These are phyloP conservation scores for Zoanthus solanderi DNA, from an alignment of 92 coral and sea anemone genomes.

Conservation along the genomic window DNA sequence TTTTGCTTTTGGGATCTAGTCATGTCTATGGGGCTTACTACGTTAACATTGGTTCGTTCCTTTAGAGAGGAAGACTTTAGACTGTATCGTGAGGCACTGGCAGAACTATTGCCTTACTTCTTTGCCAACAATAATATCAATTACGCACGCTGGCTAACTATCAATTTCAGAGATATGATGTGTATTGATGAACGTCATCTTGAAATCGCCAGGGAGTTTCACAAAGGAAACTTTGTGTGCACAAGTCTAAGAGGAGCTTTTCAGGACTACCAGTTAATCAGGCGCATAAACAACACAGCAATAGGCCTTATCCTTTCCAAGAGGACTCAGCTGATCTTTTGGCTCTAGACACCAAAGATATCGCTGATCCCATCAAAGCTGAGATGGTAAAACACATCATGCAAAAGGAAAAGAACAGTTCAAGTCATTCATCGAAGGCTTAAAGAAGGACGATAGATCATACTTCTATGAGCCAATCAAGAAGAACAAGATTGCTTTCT, in stretches of 20 bases:
- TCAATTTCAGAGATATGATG: constrained; percentile 58
- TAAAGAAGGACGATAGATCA: constrained; percentile 15
- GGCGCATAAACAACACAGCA: constrained; percentile 52
- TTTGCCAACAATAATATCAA: constrained; percentile 62
- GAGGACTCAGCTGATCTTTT: constrained; percentile 57
- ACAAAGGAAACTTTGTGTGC: constrained; percentile 54
- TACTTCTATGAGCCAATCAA: constrained; percentile 56
- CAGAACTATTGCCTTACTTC: constrained; percentile 65
- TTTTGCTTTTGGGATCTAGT: constrained; percentile 63
- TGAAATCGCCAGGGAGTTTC: constrained; percentile 55
- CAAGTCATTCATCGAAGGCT: constrained; percentile 29
- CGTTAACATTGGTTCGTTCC: constrained; percentile 49
- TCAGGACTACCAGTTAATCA: constrained; percentile 59
- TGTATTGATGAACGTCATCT: constrained; percentile 49
- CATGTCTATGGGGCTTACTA: constrained; percentile 65
- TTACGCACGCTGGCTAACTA: constrained; percentile 62
- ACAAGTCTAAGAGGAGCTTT: constrained; percentile 50
- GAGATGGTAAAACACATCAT: constrained; percentile 54
- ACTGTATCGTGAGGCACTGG: constrained; percentile 60
- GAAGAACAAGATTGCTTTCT: constrained; percentile 59
- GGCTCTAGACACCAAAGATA: constrained; percentile 56
- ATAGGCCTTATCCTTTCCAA: constrained; percentile 64
- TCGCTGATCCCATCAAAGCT: constrained; percentile 58
- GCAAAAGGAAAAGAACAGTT: constrained; percentile 44
- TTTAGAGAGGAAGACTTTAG: constrained; percentile 65